Conservation (phyloP, 2,888 invertebrate genomes). For the Unio pictorum region DNA sequence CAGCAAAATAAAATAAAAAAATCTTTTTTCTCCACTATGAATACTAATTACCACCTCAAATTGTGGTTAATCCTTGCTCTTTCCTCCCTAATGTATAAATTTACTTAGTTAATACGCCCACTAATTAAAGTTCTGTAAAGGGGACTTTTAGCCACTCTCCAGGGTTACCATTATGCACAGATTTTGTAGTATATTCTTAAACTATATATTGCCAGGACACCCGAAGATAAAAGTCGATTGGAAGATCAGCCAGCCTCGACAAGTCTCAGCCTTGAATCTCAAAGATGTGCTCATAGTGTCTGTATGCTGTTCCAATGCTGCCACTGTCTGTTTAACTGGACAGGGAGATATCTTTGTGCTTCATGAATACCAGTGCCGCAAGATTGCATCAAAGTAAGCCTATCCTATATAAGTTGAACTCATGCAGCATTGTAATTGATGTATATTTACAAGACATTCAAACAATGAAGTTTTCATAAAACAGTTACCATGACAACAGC, state of each 20-base stretch:
- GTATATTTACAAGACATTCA: too few relatives aligned
- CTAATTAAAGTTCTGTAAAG: too few relatives aligned
- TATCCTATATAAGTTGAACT: neutral
- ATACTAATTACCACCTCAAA: too few relatives aligned
- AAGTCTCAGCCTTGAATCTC: slow-evolving; percentile 69
- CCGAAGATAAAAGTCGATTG: slow-evolving; percentile 72
- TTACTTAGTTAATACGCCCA: too few relatives aligned
- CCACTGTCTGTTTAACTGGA: slow-evolving; percentile 79
- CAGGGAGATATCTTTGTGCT: slow-evolving; percentile 81
- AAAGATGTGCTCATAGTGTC: slow-evolving; percentile 74
- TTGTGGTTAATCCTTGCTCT: too few relatives aligned
- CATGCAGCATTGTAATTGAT: too few relatives aligned
- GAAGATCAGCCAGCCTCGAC: slow-evolving; percentile 64
- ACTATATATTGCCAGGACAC: slow-evolving; percentile 69
- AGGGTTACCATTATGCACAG: neutral
- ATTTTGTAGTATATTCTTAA: neutral
- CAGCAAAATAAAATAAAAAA: too few relatives aligned
- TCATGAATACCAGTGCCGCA: slow-evolving; percentile 81
- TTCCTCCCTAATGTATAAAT: too few relatives aligned
- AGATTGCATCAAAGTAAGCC: slow-evolving; percentile 78
- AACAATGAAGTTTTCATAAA: too few relatives aligned
- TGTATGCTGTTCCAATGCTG: slow-evolving; percentile 80
- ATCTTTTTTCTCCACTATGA: too few relatives aligned
- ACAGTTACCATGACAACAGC: too few relatives aligned
- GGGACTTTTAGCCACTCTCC: neutral